Conservation (phyloP, 2,888 invertebrate genomes). For the Formica aserva region DNA sequence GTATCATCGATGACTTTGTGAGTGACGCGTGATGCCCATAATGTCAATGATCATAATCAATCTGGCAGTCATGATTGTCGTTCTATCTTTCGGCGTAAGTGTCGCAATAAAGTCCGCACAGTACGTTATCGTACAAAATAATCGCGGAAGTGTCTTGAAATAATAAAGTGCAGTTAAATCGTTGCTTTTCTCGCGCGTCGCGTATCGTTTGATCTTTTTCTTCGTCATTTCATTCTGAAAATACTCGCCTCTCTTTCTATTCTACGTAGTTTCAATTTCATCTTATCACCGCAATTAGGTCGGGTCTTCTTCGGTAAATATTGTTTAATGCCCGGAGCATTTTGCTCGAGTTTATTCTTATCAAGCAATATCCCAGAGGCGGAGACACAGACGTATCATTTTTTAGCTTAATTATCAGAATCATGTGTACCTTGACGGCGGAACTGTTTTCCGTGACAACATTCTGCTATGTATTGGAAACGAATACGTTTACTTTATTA, state of each 20-base stretch:
- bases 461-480: background rate
- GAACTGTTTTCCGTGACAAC: background rate
- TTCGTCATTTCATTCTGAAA: background rate
- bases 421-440: background rate
- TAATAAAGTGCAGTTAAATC: constrained; percentile 21
- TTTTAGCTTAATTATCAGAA: constrained; percentile 8
- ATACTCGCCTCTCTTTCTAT: constrained; percentile 4
- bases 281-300: background rate
- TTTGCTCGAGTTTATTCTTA: constrained; percentile 16
- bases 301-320: constrained; percentile 14
- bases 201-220: constrained; percentile 22
- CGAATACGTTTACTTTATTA: background rate
- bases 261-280: constrained; percentile 24
- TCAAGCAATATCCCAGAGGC: background rate
- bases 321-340: constrained; percentile 15
- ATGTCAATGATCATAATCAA: background rate
- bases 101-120: background rate
- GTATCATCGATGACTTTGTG: background rate
- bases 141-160: constrained; percentile 6
- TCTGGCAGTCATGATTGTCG: background rate
- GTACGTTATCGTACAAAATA: background rate
- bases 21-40: background rate
- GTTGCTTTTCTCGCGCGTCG: background rate
- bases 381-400: background rate
- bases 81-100: background rate